These are phyloP conservation scores for Hyposoter didymator DNA, from an alignment of 2,888 invertebrate genomes.

Conservation along the genomic window DNA sequence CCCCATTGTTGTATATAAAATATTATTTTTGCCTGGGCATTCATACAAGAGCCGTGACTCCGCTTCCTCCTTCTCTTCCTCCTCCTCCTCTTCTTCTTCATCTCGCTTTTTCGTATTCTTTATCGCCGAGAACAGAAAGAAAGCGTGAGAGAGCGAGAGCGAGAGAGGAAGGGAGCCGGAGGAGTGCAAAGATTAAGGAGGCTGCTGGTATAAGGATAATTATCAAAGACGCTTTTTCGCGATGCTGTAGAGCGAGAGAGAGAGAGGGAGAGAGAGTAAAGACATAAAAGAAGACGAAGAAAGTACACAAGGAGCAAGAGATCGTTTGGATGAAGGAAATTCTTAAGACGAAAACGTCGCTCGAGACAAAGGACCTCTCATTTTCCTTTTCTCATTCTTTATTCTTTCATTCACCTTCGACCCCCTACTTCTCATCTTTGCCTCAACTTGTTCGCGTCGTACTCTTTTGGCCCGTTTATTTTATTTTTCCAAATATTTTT, in stretches of 20 bases:
- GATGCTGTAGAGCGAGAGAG: slow-evolving; percentile 30
- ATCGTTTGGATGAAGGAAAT: slow-evolving; percentile 73
- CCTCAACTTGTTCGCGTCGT: slow-evolving; percentile 25
- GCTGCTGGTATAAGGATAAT: slow-evolving; percentile 77
- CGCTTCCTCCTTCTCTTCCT: slow-evolving; percentile 50
- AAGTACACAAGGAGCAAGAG: slow-evolving; percentile 57
- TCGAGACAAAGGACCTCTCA: slow-evolving; percentile 78
- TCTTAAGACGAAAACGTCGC: slow-evolving; percentile 76
- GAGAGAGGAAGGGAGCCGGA: slow-evolving; percentile 26
- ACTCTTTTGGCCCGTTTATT: slow-evolving; percentile 49
- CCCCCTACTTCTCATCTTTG: slow-evolving; percentile 21
- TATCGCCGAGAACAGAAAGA: slow-evolving; percentile 42
- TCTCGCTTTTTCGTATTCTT: slow-evolving; percentile 54
- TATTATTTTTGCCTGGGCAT: slow-evolving; percentile 81
- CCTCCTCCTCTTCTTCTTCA: slow-evolving; percentile 36
- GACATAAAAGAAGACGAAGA: slow-evolving; percentile 13
- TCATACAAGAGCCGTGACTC: slow-evolving; percentile 71
- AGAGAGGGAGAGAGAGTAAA: slow-evolving; percentile 27
- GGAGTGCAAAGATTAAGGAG: slow-evolving; percentile 79
- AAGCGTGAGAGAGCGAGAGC: slow-evolving; percentile 23
- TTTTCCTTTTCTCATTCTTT: slow-evolving; percentile 73
- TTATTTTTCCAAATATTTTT: slow-evolving; percentile 16
- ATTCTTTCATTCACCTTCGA: slow-evolving; percentile 62
- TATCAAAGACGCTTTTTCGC: slow-evolving; percentile 74
- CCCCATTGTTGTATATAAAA: slow-evolving; percentile 81